Percentiles rank a stretch among this genome's conserved stretches.
Evolutionary conservation across 2,797 vertebrate species (phyloP).

Genomic region (Chaunax sp.): DNA sequence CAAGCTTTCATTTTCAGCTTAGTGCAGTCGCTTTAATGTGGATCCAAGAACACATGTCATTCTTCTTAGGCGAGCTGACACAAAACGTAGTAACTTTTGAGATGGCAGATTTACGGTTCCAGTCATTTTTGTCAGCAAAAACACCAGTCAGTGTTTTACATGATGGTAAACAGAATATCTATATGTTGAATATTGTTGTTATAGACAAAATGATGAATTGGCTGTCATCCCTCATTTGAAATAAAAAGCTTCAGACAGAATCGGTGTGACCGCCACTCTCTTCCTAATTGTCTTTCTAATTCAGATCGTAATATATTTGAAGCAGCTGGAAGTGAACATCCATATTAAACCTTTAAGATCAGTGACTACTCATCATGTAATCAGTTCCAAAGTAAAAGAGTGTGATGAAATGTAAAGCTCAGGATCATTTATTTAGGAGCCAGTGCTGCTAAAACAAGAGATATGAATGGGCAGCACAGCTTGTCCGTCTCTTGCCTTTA

Average conservation of each 20-base stretch:
- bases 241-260: background rate
- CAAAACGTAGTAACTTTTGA: background rate
- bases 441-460: constrained; percentile 1
- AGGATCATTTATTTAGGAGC: constrained; percentile 21
- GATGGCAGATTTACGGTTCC: background rate
- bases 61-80: background rate
- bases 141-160: too few species aligned
- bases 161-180: too few species aligned
- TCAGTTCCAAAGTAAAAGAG: constrained; percentile 56
- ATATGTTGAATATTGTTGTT: too few species aligned
- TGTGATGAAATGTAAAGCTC: constrained; percentile 26
- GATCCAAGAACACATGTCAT: background rate
- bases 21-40: constrained; percentile 8
- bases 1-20: constrained; percentile 38
- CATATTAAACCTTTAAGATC: constrained; percentile 46
- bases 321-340: constrained; percentile 36
- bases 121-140: too few species aligned
- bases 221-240: constrained; percentile 17
- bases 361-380: constrained; percentile 17
- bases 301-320: background rate
- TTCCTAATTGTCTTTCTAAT: too few species aligned
- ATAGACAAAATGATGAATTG: too few species aligned
- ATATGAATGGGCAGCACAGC: constrained; percentile 6
- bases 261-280: background rate
- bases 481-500: constrained; percentile 19